phyloP scores from a whole-genome alignment of 2,888 invertebrate genomes.

The Danaus chrysippus region DNA sequence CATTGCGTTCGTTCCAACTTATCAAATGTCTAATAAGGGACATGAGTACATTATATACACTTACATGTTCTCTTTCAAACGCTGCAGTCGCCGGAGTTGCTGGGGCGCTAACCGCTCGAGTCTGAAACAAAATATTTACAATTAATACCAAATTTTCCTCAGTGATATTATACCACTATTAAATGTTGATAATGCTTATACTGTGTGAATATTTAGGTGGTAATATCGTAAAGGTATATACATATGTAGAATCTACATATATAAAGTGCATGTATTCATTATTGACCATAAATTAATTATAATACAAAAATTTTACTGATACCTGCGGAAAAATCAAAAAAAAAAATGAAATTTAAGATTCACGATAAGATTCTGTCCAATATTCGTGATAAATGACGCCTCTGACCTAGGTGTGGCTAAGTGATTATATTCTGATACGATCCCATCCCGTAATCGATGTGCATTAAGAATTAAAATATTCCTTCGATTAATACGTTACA shows the following conservation, averaged over 20 bases:
- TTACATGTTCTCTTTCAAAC: conserved; percentile 62
- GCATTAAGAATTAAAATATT: conserved; percentile 28
- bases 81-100: conserved; percentile 61
- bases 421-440: conserved; percentile 64
- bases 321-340: no score
- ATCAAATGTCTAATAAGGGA: no score
- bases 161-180: background rate
- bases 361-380: conserved; percentile 34
- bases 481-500: conserved; percentile 26
- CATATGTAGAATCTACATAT: no score
- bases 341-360: background rate
- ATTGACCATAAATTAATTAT: no score
- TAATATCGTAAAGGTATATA: no score
- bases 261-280: no score
- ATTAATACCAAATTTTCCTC: conserved; percentile 1
- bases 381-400: conserved; percentile 61
- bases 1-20: no score
- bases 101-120: conserved; percentile 74
- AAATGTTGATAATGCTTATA: background rate
- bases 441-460: conserved; percentile 39
- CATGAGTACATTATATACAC: conserved; percentile 25
- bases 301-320: no score
- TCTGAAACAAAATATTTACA: conserved; percentile 56
- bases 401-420: conserved; percentile 62
- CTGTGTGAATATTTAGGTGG: no score